Base-by-base conservation (phyloP, 2,797 vertebrate genomes). In the Enteromius mattozi region DNA sequence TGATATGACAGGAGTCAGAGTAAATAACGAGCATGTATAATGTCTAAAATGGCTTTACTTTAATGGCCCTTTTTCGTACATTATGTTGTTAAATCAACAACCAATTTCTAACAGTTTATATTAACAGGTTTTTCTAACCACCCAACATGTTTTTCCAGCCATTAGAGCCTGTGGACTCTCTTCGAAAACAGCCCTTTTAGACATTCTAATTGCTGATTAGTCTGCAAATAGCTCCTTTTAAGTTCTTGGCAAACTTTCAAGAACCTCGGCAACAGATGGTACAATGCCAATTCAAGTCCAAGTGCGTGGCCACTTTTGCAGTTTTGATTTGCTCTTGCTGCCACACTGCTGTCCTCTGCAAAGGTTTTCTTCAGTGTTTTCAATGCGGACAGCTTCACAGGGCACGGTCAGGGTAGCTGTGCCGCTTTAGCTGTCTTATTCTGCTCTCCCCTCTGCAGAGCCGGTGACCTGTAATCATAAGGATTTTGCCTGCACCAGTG, bases 391-490 rank as follows among this genome's bases (percentile, higher is more conserved):
- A 75, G 33, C 35, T 68, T 87, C 40, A 66, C 54, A 72, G 54
- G 61, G 9, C 30, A 42, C 1, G 6, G 9, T 69, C 21, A 45
- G 51, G 16, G 16, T 79, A 65, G 24, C 51, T 30, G 30, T 33
- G 54, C 37, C 49, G 37, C 83, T 78, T 79, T 30, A 56, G 59
- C 24, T 84, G 63, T 63, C 54, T 78, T 40, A 63, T 70, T 69
- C 21, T 70, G 19, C 66, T 51, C 17, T 82, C 51, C 63, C 80
- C 78, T 86, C 45, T 85, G 54, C 91, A 99, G 98, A 97, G 88
- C 97, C 98, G 74, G 96, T 98, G 78, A 99, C 98, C 1, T 99
- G 98, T 89, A 96, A 96, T 89, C 92, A 97, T 92, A 99, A 99
- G 92, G 98, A 99, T 86, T 98, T 99, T 75, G 95, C 97, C 71